These are phyloP conservation scores for Cyphomyrmex costatus DNA, from an alignment of 1,140 invertebrate genomes.

Conservation along the genomic window DNA sequence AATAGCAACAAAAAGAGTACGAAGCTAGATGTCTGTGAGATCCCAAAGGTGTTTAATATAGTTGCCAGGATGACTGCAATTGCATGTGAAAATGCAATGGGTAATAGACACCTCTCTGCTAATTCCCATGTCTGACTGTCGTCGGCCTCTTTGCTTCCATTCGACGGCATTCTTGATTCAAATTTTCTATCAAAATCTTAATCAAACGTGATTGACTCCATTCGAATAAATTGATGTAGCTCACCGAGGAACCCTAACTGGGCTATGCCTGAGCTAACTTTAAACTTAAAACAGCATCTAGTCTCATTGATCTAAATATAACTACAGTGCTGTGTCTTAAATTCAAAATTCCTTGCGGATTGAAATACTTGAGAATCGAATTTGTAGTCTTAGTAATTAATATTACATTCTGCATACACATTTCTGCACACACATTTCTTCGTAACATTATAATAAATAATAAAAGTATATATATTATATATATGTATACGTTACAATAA, in stretches of 20 bases:
- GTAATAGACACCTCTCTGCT: conserved; percentile 92
- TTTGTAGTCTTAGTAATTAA: conserved; percentile 6
- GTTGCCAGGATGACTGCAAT: conserved; percentile 91
- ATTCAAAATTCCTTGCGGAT: conserved; percentile 80
- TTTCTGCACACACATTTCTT: too few relatives aligned
- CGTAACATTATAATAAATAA: background rate
- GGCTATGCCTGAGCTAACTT: conserved; percentile 85
- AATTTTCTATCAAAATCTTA: conserved; percentile 53
- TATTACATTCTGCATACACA: conserved; percentile 2
- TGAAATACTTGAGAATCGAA: conserved; percentile 38
- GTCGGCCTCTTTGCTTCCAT: conserved; percentile 80
- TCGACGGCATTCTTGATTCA: conserved; percentile 77
- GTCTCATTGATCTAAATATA: conserved; percentile 85
- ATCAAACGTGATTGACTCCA: conserved; percentile 77
- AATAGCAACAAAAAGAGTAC: conserved; percentile 92
- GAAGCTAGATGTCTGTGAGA: conserved; percentile 92
- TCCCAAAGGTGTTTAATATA: conserved; percentile 90
- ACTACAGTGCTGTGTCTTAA: conserved; percentile 79
- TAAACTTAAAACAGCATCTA: conserved; percentile 85
- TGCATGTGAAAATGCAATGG: conserved; percentile 92
- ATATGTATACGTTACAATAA: background rate
- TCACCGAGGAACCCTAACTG: conserved; percentile 81
- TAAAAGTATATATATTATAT: background rate
- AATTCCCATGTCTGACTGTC: conserved; percentile 91
- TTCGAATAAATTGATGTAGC: conserved; percentile 76